Evolutionary conservation across 2,888 invertebrate species (phyloP).

Genomic region (Villa cingulata): DNA sequence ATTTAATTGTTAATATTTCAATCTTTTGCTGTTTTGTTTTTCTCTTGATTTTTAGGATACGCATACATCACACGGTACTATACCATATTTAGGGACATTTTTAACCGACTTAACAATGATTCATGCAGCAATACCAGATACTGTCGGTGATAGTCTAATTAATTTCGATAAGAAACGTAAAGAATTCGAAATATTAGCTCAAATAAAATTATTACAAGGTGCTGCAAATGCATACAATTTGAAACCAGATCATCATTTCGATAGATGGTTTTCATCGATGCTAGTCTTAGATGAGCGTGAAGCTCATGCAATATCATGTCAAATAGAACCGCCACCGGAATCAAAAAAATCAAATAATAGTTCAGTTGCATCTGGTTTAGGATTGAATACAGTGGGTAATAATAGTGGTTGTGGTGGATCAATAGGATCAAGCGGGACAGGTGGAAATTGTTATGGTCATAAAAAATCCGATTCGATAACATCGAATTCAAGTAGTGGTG

Average conservation of each 20-base stretch:
- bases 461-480: constrained; percentile 85
- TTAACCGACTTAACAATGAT: constrained; percentile 98
- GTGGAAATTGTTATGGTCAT: constrained; percentile 38
- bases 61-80: constrained; percentile 79
- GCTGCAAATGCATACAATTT: constrained; percentile 93
- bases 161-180: constrained; percentile 97
- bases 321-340: constrained; percentile 61
- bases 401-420: background rate
- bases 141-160: constrained; percentile 64
- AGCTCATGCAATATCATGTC: constrained; percentile 77
- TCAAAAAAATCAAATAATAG: constrained; percentile 16
- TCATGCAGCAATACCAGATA: constrained; percentile 88
- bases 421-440: background rate
- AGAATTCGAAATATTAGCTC: constrained; percentile 96
- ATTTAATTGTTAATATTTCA: too few species aligned
- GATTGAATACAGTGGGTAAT: background rate
- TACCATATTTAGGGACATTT: constrained; percentile 96
- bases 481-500: constrained; percentile 70
- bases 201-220: constrained; percentile 85
- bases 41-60: constrained; percentile 37
- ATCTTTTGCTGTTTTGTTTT: too few species aligned
- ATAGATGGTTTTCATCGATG: constrained; percentile 90
- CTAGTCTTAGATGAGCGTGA: constrained; percentile 85
- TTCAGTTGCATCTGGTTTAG: constrained; percentile 20
- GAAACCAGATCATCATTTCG: constrained; percentile 72